phyloP scores from a whole-genome alignment of 1,140 invertebrate genomes.

The Oppia nitens region DNA sequence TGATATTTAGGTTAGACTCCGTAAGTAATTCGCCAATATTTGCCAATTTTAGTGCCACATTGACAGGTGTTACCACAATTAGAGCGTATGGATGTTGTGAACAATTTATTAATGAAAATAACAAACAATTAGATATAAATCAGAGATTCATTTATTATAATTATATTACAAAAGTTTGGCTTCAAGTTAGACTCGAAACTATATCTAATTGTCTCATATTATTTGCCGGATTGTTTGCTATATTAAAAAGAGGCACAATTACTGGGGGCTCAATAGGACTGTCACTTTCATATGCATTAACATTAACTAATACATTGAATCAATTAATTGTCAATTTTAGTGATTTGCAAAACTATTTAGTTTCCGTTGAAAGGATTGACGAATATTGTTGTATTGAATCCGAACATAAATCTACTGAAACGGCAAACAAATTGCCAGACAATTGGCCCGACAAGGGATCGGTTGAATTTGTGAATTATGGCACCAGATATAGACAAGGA shows the following conservation, averaged over 20 bases:
- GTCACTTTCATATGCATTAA: slow-evolving; percentile 72
- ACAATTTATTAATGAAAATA: slow-evolving; percentile 25
- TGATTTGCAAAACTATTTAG: slow-evolving; percentile 93
- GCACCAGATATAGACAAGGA: slow-evolving; percentile 24
- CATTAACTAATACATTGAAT: slow-evolving; percentile 82
- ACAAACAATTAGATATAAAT: slow-evolving; percentile 70
- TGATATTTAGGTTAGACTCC: slow-evolving; percentile 76
- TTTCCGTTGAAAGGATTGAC: slow-evolving; percentile 90
- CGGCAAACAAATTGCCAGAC: neutral
- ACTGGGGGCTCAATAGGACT: slow-evolving; percentile 57
- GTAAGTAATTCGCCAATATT: slow-evolving; percentile 94
- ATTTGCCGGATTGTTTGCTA: slow-evolving; percentile 69
- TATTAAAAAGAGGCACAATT: slow-evolving; percentile 45
- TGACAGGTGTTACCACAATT: slow-evolving; percentile 42
- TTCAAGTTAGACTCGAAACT: slow-evolving; percentile 34
- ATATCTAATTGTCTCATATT: slow-evolving; percentile 69
- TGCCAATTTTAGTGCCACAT: slow-evolving; percentile 90
- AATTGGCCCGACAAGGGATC: slow-evolving; percentile 24
- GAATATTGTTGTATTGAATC: slow-evolving; percentile 70
- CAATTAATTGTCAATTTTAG: slow-evolving; percentile 92
- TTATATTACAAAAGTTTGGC: slow-evolving; percentile 29
- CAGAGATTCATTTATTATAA: slow-evolving; percentile 38
- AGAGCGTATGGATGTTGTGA: slow-evolving; percentile 30
- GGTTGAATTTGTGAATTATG: slow-evolving; percentile 24
- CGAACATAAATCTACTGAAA: slow-evolving; percentile 27